A percentile compares a stretch with the other conserved stretches of the same genome.
Evolutionary conservation across 2,113 vertebrate genomes (phyloP).

Genomic region (Pavo muticus): DNA sequence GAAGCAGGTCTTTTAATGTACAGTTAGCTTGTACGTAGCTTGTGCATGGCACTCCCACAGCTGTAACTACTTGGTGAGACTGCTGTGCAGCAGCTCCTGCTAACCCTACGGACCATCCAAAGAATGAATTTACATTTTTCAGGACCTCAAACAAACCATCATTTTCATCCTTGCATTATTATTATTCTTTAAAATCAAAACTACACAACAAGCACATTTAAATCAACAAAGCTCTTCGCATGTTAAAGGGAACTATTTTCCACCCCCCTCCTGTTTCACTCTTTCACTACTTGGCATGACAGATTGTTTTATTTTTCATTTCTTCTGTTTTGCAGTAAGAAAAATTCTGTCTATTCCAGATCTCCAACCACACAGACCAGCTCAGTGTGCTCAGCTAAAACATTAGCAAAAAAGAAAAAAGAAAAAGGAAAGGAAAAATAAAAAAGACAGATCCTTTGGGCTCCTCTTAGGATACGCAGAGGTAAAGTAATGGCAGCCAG

Average conservation of each 20-base stretch:
- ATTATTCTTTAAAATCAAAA: background rate
- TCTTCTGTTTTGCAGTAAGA: slow-evolving; percentile 41
- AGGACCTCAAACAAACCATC: background rate
- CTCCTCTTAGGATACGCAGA: background rate
- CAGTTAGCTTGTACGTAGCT: background rate
- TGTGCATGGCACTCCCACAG: background rate
- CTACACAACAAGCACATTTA: background rate
- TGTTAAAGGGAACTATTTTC: background rate
- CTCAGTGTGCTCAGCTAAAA: background rate
- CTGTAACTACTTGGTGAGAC: slow-evolving; percentile 17
- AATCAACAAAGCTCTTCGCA: background rate
- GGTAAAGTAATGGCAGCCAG: background rate
- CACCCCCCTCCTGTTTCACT: background rate
- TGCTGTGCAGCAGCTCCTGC: background rate
- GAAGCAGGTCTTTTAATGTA: background rate
- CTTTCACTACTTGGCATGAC: background rate
- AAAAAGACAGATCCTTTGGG: background rate
- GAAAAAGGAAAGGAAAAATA: background rate
- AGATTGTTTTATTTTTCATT: slow-evolving; percentile 4
- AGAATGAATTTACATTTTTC: slow-evolving; percentile 17
- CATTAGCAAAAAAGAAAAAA: too few relatives aligned
- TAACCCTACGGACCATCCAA: background rate
- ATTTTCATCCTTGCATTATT: background rate
- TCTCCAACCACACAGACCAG: slow-evolving; percentile 11
- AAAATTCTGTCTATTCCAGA: slow-evolving; percentile 17